phyloP scores from a whole-genome alignment of 2,113 vertebrate genomes.

The Pteruthius melanotis region DNA sequence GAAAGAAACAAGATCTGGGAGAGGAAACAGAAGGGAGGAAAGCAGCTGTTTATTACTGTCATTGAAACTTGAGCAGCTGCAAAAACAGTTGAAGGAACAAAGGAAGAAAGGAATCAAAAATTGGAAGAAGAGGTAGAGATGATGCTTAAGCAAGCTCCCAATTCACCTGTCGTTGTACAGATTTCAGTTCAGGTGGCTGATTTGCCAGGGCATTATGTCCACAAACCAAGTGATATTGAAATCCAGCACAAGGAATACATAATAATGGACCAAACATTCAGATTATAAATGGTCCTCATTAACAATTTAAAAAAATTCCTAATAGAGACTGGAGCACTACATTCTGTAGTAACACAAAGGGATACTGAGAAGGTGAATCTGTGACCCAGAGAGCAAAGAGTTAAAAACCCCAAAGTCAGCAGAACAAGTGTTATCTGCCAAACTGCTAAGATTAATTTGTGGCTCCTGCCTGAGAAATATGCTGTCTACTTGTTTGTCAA shows the following conservation, averaged over 20 bases:
- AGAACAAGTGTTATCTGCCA: background rate
- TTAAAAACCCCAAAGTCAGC: background rate
- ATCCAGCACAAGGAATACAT: background rate
- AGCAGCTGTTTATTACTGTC: background rate
- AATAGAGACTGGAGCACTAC: background rate
- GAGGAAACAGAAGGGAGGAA: background rate
- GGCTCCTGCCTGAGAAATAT: background rate
- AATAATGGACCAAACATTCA: background rate
- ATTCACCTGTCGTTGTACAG: background rate
- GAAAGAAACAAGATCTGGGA: background rate
- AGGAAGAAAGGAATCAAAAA: background rate
- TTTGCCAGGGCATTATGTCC: background rate
- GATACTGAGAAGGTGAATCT: background rate
- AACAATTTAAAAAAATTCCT: background rate
- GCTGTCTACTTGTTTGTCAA: background rate
- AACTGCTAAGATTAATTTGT: background rate
- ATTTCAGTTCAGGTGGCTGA: background rate
- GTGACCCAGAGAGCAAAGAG: background rate
- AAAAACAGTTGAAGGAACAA: background rate
- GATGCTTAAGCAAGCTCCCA: background rate
- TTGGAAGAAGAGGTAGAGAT: background rate
- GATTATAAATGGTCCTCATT: background rate
- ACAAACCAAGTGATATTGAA: background rate
- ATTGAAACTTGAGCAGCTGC: background rate
- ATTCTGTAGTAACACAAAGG: background rate